Percentiles rank a stretch among this genome's conserved stretches.
Conservation (phyloP, 1,140 invertebrate genomes). For the Zaprionus ghesquierei region DNA sequence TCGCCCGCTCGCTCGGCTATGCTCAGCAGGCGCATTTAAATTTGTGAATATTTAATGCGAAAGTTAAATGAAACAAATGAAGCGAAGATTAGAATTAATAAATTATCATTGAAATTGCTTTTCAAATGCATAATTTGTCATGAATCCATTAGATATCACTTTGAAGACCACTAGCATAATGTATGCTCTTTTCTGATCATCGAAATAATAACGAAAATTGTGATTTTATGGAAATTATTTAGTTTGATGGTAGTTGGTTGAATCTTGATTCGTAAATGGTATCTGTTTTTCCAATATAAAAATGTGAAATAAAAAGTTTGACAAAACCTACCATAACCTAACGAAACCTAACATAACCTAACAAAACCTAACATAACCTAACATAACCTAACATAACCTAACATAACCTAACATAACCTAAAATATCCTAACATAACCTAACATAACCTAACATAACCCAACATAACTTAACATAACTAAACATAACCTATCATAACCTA, state of each 20-base stretch:
- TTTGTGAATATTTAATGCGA: background rate
- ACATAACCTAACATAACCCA: background rate
- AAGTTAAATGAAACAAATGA: conserved; percentile 1
- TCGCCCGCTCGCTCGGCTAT: background rate
- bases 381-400: too few species aligned
- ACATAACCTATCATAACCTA: background rate
- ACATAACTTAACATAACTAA: background rate
- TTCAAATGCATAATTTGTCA: background rate
- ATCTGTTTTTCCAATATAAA: too few species aligned
- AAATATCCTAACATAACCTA: background rate
- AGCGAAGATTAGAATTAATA: conserved; percentile 1
- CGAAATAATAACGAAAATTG: too few species aligned
- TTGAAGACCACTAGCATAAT: background rate
- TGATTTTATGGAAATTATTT: too few species aligned
- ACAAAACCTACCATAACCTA: background rate
- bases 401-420: too few species aligned
- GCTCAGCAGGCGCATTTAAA: background rate
- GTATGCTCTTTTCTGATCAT: too few species aligned
- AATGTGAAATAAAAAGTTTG: too few species aligned
- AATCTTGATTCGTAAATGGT: too few species aligned
- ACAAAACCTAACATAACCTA: background rate
- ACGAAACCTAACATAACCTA: background rate
- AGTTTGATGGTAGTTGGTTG: too few species aligned
- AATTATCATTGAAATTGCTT: background rate
- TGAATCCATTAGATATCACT: background rate